Conservation (phyloP, 1,140 invertebrate species). For the Drosophila hydei region DNA sequence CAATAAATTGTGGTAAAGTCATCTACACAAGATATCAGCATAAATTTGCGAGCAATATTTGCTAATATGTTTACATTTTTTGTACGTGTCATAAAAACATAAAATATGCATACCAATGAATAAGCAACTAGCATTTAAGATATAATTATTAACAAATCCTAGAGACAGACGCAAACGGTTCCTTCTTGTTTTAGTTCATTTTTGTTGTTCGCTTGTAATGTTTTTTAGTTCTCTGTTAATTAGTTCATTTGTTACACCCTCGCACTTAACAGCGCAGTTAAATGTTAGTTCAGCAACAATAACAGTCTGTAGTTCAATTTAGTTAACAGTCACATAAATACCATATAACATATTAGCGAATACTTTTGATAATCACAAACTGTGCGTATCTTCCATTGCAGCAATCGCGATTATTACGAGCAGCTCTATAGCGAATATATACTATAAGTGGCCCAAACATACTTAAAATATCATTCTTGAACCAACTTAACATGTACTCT, state of each 20-base stretch:
- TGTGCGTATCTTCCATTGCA: slow-evolving; percentile 79
- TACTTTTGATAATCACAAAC: slow-evolving; percentile 33
- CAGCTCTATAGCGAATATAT: slow-evolving; percentile 78
- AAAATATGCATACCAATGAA: slow-evolving; percentile 37
- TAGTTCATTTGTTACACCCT: slow-evolving; percentile 73
- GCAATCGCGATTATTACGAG: slow-evolving; percentile 76
- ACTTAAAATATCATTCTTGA: slow-evolving; percentile 40
- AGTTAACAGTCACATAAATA: slow-evolving; percentile 17
- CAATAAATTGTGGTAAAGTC: slow-evolving; percentile 86
- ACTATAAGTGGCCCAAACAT: slow-evolving; percentile 54
- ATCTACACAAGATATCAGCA: background rate
- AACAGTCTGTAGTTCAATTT: slow-evolving; percentile 60
- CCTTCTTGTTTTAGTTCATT: slow-evolving; percentile 62
- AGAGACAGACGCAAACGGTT: slow-evolving; percentile 57
- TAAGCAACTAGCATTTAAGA: slow-evolving; percentile 35
- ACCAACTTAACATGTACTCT: slow-evolving; percentile 39
- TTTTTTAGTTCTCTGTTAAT: slow-evolving; percentile 57
- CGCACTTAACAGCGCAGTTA: slow-evolving; percentile 61
- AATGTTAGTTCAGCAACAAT: slow-evolving; percentile 44
- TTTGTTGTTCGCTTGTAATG: slow-evolving; percentile 61
- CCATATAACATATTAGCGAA: slow-evolving; percentile 17
- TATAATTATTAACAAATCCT: slow-evolving; percentile 24
- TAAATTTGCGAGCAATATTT: slow-evolving; percentile 42
- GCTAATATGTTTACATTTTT: slow-evolving; percentile 45
- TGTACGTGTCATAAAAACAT: slow-evolving; percentile 62